These are phyloP conservation scores for Aricia artaxerxes DNA, from an alignment of 2,888 invertebrate species.

Conservation along the genomic window DNA sequence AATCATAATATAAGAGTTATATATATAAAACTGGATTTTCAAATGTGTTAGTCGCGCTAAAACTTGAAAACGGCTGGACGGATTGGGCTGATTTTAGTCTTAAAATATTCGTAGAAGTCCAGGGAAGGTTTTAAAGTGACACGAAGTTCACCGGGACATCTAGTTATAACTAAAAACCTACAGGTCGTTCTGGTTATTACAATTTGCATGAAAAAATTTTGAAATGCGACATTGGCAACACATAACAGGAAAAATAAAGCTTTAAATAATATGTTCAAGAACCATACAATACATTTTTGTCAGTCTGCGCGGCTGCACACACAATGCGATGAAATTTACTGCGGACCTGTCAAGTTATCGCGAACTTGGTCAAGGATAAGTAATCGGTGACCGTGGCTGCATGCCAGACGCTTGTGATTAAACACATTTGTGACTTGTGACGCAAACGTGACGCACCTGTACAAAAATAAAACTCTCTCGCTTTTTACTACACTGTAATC, in stretches of 20 bases:
- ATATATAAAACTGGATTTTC: no score
- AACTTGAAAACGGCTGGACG: no score
- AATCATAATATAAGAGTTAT: neutral
- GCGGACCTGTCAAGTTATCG: slow-evolving; percentile 39
- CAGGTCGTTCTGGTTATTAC: neutral
- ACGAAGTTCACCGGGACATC: no score
- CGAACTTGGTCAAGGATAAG: slow-evolving; percentile 76
- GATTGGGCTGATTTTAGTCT: no score
- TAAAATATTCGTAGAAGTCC: no score
- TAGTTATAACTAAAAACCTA: neutral
- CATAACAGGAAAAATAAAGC: neutral
- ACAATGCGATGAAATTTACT: slow-evolving; percentile 21
- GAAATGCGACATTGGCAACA: neutral
- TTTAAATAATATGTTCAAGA: neutral
- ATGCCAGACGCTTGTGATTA: slow-evolving; percentile 67
- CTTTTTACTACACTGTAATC: slow-evolving; percentile 13
- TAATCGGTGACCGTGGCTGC: slow-evolving; percentile 66
- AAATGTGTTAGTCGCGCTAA: no score
- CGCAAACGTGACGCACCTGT: slow-evolving; percentile 42
- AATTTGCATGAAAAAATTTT: neutral
- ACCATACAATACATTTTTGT: slow-evolving; percentile 8
- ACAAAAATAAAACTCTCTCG: slow-evolving; percentile 21
- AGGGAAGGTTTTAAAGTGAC: no score
- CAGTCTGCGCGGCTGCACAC: neutral
- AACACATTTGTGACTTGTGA: slow-evolving; percentile 66